Percentiles rank a stretch among this genome's conserved stretches.
Conservation (phyloP, 2,797 vertebrate species). For the Linurgus olivaceus region DNA sequence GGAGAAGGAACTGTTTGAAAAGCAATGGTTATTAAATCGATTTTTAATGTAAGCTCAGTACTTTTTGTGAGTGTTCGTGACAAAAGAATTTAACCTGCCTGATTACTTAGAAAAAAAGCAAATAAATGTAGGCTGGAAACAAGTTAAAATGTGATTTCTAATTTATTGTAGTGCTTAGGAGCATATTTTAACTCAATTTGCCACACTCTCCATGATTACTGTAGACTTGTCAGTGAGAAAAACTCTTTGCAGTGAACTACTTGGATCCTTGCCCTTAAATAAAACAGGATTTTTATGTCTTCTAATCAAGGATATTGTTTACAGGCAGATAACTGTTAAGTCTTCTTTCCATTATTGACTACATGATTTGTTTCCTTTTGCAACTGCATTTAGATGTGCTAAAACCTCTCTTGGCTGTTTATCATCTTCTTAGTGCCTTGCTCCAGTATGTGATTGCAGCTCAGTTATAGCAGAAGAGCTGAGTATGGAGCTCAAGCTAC, state of each 20-base stretch:
- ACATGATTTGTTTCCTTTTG: not conserved
- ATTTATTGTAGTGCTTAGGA: constrained; percentile 13
- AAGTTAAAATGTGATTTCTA: constrained; percentile 2
- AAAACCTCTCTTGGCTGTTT: not conserved
- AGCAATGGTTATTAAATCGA: not conserved
- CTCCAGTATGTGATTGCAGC: not conserved
- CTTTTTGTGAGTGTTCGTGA: not conserved
- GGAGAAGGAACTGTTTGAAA: not conserved
- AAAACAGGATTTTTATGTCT: not conserved
- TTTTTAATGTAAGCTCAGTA: constrained; percentile 1
- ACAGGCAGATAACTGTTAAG: constrained; percentile 1
- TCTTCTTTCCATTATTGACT: constrained; percentile 28
- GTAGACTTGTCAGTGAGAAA: not conserved
- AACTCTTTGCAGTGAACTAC: not conserved
- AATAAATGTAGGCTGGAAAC: not conserved
- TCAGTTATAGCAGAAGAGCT: not conserved
- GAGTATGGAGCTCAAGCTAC: not conserved
- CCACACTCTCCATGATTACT: not conserved
- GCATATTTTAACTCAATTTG: constrained; percentile 24
- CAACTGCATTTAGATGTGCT: not conserved
- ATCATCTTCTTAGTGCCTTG: not conserved
- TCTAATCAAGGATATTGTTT: constrained; percentile 38
- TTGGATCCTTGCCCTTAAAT: constrained; percentile 9
- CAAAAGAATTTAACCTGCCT: not conserved
- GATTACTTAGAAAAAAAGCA: not conserved